phyloP scores from a whole-genome alignment of 2,888 invertebrate species.

The Trimorus sp. region DNA sequence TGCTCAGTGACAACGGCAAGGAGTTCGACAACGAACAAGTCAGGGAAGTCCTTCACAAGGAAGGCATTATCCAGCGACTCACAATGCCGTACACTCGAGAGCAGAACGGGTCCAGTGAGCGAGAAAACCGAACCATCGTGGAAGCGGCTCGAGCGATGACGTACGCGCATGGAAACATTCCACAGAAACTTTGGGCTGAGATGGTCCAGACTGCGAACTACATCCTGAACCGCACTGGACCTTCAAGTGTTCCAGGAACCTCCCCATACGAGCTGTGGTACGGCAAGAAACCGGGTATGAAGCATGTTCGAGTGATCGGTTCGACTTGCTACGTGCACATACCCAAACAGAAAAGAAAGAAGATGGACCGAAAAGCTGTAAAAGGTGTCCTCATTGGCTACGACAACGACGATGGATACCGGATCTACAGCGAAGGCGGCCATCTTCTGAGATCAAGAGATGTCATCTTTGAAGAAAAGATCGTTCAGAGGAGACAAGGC shows the following conservation, averaged over 20 bases:
- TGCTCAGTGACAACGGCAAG: constrained; percentile 41
- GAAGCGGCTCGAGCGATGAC: constrained; percentile 18
- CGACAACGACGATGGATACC: constrained; percentile 17
- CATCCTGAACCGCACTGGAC: constrained; percentile 69
- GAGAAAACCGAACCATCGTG: constrained; percentile 30
- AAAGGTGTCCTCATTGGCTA: constrained; percentile 67
- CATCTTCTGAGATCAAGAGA: too few species aligned
- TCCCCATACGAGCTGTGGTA: constrained; percentile 72
- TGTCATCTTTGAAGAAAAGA: too few species aligned
- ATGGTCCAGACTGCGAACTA: constrained; percentile 66
- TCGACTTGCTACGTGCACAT: constrained; percentile 66
- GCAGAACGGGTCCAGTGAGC: constrained; percentile 42
- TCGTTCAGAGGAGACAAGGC: too few species aligned
- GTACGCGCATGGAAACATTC: constrained; percentile 56
- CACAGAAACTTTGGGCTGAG: constrained; percentile 68
- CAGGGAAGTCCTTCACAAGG: constrained; percentile 15
- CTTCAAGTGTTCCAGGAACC: constrained; percentile 66
- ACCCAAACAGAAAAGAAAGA: constrained; percentile 67
- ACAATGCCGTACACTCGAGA: constrained; percentile 44
- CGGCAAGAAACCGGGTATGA: constrained; percentile 64
- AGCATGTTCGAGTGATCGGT: constrained; percentile 69
- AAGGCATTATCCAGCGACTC: constrained; percentile 45
- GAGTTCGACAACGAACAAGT: constrained; percentile 44
- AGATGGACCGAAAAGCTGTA: constrained; percentile 70
- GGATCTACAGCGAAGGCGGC: constrained; percentile 6